Evolutionary conservation across 1,140 invertebrate species (phyloP), one percentile per base, ranked within the genome.

Genomic region (Lordiphosa collinella): DNA sequence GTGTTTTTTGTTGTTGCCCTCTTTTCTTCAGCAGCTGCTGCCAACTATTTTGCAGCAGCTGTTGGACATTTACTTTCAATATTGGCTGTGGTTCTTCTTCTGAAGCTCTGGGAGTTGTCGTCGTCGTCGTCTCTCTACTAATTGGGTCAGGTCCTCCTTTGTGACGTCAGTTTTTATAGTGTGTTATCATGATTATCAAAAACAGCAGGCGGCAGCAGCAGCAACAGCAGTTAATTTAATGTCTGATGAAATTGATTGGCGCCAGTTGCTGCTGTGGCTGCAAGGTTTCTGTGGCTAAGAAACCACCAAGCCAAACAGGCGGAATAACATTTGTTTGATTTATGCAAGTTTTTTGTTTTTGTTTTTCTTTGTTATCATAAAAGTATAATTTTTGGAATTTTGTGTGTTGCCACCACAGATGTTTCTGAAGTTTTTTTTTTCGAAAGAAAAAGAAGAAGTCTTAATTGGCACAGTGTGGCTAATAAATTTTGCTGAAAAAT

Each of bases 41-140:
- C 34, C 60, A 61, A 46, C 47, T 54, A 55, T 75, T 56, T 37
- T 57, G 72, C 73, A 71, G 57, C 68, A 72, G 74, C 74, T 78
- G 74, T 60, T 78, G 63, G 25, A 44, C 70, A 80, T 79, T 79
- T 79, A 70, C 75, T 82, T 82, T 80, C 70, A 74, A 80, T 79
- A 80, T 80, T 67, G 70, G 59, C 56, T 52, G 10, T 43, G 6
- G n/a, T 11, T 43, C 40, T 43, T 9, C 14, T 14, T 38, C 7
- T 11, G 11, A 44, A 44, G 8, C 13, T 29, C 13, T 29, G 25
- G 25, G 25, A 29, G 25, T 44, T 25, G 25, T 44, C 8, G 41
- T 12, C 41, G 25, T 44, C 12, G 25, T 44, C 8, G 41, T 12
- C 41, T 29, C 29, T 13, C 22, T 29, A 29, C 66, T 47, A 69